Percentiles rank a stretch among this genome's conserved stretches.
phyloP scores from a whole-genome alignment of 2,888 invertebrate species.

The Nomada hirtipes region DNA sequence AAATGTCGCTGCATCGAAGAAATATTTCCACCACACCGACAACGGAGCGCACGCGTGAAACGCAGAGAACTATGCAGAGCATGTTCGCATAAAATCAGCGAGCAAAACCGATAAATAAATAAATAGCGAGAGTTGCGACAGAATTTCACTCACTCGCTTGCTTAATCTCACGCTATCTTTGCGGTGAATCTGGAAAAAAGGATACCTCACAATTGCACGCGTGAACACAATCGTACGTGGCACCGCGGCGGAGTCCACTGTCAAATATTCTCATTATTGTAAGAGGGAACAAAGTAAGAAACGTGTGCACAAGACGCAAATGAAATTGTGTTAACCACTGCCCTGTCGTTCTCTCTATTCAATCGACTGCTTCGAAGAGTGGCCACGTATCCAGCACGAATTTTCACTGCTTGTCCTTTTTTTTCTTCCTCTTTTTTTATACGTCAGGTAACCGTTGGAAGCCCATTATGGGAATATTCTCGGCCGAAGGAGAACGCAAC shows the following conservation, averaged over 20 bases:
- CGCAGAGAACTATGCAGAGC: background rate
- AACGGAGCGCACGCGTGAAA: background rate
- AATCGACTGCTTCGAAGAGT: background rate
- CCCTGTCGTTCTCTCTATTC: constrained; percentile 1
- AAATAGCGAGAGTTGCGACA: constrained; percentile 12
- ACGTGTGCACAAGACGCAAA: background rate
- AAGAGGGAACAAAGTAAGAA: background rate
- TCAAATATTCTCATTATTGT: constrained; percentile 30
- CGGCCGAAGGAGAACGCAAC: background rate
- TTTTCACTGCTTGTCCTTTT: constrained; percentile 1
- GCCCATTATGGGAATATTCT: constrained; percentile 11
- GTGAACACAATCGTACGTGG: background rate
- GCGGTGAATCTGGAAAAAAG: constrained; percentile 3
- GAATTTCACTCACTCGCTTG: background rate
- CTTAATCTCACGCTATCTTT: constrained; percentile 8
- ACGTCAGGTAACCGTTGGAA: background rate
- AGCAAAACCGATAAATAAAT: background rate
- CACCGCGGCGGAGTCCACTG: background rate
- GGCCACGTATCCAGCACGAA: constrained; percentile 1
- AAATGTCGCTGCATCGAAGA: background rate
- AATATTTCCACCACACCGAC: background rate
- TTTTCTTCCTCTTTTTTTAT: background rate
- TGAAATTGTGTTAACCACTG: background rate
- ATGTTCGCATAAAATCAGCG: background rate
- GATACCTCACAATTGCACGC: background rate